A percentile compares a stretch with the other conserved stretches of the same genome.
phyloP scores from a whole-genome alignment of 2,888 invertebrate genomes.

The Philonicus albiceps region DNA sequence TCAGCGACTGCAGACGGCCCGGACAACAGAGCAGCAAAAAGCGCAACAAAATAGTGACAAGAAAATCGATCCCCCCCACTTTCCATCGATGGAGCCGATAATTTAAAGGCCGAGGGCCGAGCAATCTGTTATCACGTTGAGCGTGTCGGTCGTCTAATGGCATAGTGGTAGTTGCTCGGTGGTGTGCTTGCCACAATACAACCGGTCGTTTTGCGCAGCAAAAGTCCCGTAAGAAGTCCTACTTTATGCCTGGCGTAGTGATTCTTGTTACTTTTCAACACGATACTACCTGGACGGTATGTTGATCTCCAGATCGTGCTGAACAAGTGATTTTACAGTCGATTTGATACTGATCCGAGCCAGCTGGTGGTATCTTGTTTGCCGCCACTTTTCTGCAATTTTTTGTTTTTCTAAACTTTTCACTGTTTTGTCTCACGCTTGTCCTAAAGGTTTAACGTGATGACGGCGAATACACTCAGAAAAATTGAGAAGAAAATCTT shows the following conservation, averaged over 20 bases:
- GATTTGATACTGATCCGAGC: conserved; percentile 4
- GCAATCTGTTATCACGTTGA: not conserved
- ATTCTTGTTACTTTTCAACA: not conserved
- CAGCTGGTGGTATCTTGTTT: not conserved
- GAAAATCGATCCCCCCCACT: not conserved
- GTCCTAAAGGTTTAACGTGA: not conserved
- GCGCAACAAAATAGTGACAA: not conserved
- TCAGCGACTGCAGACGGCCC: not conserved
- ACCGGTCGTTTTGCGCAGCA: not conserved
- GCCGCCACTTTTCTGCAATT: not conserved
- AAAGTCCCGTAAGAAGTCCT: conserved; percentile 14
- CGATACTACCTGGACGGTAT: not conserved
- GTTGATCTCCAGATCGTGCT: conserved; percentile 1
- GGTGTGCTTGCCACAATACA: not conserved
- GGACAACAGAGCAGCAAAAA: not conserved
- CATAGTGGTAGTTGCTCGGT: not conserved
- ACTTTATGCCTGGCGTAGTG: not conserved
- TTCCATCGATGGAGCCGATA: not conserved
- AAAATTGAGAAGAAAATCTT: no score
- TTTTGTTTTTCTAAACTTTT: not conserved
- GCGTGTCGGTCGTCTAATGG: not conserved
- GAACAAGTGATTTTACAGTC: conserved; percentile 17
- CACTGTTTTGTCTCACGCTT: not conserved
- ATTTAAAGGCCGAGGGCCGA: not conserved
- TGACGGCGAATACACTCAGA: no score